phyloP scores from a whole-genome alignment of 2,888 invertebrate genomes.

The Parnassius glacialis region DNA sequence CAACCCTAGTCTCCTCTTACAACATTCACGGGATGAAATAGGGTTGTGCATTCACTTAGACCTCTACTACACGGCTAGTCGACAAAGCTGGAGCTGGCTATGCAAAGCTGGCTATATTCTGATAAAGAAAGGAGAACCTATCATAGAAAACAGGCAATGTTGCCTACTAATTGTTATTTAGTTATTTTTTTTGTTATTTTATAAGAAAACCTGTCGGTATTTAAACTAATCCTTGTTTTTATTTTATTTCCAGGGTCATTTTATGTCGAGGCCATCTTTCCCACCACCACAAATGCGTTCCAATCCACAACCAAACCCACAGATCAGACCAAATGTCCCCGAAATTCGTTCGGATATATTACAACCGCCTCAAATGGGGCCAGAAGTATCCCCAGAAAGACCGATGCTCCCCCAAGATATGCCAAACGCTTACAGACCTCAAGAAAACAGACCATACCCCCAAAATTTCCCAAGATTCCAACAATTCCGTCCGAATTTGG shows the following conservation, averaged over 20 bases:
- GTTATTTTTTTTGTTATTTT: no score
- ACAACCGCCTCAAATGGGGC: conserved; percentile 33
- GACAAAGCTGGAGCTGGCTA: no score
- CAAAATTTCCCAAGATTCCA: conserved; percentile 38
- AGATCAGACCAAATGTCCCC: conserved; percentile 34
- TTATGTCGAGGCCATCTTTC: conserved; percentile 53
- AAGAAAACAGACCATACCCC: conserved; percentile 38
- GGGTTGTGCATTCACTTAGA: no score
- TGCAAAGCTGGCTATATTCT: no score
- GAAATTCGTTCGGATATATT: conserved; percentile 34
- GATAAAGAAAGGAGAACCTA: no score
- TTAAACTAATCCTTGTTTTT: no score
- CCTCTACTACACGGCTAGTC: no score
- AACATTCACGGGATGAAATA: no score
- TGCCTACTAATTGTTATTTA: no score
- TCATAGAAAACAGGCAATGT: no score
- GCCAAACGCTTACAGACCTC: conserved; percentile 35
- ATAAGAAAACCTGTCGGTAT: no score
- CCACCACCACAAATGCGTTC: conserved; percentile 47
- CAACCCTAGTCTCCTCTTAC: no score
- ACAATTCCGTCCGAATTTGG: conserved; percentile 40
- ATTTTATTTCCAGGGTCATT: conserved; percentile 54
- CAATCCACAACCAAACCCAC: conserved; percentile 30
- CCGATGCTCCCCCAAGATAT: conserved; percentile 39
- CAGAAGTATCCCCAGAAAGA: conserved; percentile 47